Percentiles rank a stretch among this genome's conserved stretches.
Conservation (phyloP, 2,888 invertebrate species). For the Torymus auratus region DNA sequence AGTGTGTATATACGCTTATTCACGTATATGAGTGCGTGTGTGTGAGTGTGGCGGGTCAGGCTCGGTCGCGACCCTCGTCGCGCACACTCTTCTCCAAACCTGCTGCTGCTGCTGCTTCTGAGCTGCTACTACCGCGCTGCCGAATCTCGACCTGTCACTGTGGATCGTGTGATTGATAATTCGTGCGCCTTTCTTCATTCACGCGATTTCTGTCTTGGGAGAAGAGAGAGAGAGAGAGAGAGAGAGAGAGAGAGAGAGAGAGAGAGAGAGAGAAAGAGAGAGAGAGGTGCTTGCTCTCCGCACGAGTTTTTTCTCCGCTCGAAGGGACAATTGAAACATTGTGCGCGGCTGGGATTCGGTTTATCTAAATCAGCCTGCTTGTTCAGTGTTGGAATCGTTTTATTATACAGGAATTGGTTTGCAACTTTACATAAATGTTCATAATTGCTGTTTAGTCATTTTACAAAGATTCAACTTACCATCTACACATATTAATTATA, state of each 20-base stretch:
- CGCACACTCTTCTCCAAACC: too few species aligned
- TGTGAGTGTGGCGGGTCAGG: slow-evolving; percentile 16
- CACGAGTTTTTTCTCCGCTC: background rate
- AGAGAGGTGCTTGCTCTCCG: too few species aligned
- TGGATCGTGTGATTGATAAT: slow-evolving; percentile 70
- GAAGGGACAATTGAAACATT: slow-evolving; percentile 48
- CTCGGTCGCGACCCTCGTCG: slow-evolving; percentile 33
- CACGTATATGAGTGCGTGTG: slow-evolving; percentile 15
- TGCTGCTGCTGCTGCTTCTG: slow-evolving; percentile 29
- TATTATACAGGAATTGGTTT: too few species aligned
- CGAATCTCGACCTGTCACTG: slow-evolving; percentile 72
- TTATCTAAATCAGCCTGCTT: background rate
- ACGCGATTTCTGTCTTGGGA: slow-evolving; percentile 48
- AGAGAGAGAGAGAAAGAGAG: slow-evolving; percentile 1
- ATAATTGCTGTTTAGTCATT: background rate
- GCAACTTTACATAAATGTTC: too few species aligned
- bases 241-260: background rate
- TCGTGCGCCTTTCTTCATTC: slow-evolving; percentile 66
- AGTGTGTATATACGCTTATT: slow-evolving; percentile 66
- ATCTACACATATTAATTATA: background rate
- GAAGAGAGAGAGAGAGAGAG: slow-evolving; percentile 6
- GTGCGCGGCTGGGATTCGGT: slow-evolving; percentile 1
- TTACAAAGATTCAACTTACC: background rate
- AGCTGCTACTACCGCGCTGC: slow-evolving; percentile 66
- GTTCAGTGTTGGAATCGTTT: too few species aligned